Evolutionary conservation across 2,797 vertebrate genomes (phyloP), one percentile per base, ranked within the genome.

Genomic region (Coregonus ussuriensis): DNA sequence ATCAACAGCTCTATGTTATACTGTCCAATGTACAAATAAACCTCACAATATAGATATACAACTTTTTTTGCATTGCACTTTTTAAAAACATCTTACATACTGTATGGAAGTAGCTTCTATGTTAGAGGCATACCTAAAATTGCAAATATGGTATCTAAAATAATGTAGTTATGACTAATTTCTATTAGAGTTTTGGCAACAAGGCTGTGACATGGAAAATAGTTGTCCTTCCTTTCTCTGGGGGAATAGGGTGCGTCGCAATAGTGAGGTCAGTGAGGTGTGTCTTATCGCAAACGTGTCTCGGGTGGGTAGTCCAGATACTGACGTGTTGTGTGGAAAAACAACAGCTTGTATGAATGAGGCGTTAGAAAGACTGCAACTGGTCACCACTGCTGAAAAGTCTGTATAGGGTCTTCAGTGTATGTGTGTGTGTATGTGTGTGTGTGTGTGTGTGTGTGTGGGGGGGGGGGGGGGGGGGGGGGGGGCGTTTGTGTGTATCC

Each of bases 131-230:
- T 87, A 91, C 91, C 92, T 89, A 93, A 94, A 92, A 94, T 89
- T 85, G 90, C 89, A 90, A 93, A 89, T 83, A 92, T 84, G 93
- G 92, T 93, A 89, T 90, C 94, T 96, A 94, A 94, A 94, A 94
- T 88, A 63, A 88, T 91, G 91, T 94, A 94, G 93, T 93, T 47
- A 89, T 88, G 88, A 92, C 90, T 92, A 92, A 92, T 91, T 93
- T 94, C 92, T 93, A 88, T 94, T 96, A 96, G 95, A 95, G 94
- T 98, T 98, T 97, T 97, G 96, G 96, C 96, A 96, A 97, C 90
- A 93, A 95, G 94, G 95, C 89, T 86, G 94, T 94, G 94, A 94
- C 91, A 86, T 89, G 91, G 87, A 92, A 82, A 91, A 89, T 87
- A 91, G 91, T 93, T 91, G 88, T 94, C 93, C 91, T 84, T 90